Percentiles rank a stretch among this genome's conserved stretches.
Conservation (phyloP, 2,113 vertebrate species). For the Benitochromis conjunctus region DNA sequence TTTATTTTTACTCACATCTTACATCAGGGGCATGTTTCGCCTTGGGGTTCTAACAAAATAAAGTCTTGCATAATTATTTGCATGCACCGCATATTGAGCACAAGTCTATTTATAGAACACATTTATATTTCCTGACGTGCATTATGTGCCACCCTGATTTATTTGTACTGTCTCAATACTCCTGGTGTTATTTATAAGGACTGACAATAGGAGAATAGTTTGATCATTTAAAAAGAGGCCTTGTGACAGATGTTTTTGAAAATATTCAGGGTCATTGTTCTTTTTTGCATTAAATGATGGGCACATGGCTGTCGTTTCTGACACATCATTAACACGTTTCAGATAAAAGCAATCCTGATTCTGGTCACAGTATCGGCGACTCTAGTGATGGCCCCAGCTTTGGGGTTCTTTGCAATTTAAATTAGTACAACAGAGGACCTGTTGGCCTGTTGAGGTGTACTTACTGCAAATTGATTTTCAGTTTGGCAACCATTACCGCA, state of each 20-base stretch:
- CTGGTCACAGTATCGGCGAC: not conserved
- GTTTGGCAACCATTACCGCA: too few species aligned
- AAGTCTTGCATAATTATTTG: slow-evolving; percentile 62
- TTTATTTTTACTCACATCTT: slow-evolving; percentile 47
- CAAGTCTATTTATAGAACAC: slow-evolving; percentile 35
- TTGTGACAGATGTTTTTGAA: slow-evolving; percentile 42
- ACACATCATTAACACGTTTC: not conserved
- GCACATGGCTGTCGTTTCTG: not conserved
- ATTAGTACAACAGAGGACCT: not conserved
- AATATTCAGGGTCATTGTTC: slow-evolving; percentile 36
- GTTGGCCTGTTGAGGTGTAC: not conserved
- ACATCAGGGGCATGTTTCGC: slow-evolving; percentile 27
- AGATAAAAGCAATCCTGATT: not conserved
- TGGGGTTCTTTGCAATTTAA: not conserved
- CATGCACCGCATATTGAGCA: slow-evolving; percentile 3
- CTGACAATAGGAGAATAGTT: slow-evolving; percentile 38
- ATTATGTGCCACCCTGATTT: slow-evolving; percentile 59
- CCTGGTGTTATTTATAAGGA: slow-evolving; percentile 59
- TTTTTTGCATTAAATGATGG: not conserved
- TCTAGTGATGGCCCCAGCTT: not conserved
- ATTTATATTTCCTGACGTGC: slow-evolving; percentile 10
- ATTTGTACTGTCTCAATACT: slow-evolving; percentile 50
- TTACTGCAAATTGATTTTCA: not conserved
- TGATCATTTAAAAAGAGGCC: slow-evolving; percentile 24
- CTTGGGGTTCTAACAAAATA: slow-evolving; percentile 31